Base-by-base conservation (phyloP, 2,113 vertebrate species). In the Trogon surrucura region DNA sequence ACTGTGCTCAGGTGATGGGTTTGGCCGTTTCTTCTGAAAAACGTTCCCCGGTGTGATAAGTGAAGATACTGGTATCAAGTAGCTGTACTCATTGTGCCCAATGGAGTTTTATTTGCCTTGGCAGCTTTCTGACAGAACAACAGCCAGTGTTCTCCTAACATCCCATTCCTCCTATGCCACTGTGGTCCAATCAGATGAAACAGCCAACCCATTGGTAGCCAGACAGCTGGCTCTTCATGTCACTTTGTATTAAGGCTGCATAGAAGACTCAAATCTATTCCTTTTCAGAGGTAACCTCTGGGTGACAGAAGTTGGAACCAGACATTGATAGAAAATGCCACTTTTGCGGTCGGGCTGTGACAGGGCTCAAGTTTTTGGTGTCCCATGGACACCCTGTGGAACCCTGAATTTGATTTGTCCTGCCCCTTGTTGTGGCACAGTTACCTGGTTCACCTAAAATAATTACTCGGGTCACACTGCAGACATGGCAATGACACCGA, bases 21-120 rank as follows among this genome's bases (percentile, higher is more conserved):
- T 73, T 60, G 54, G 17, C 51, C 69, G 20, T 84, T 66, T 83
- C 9, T 34, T 78, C 61, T 80, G 80, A 65, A 78, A 80, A 70
- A 16, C 3, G 1, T 72, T 18, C 12, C 4, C 21, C 38, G 3
- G 11, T 13, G 1, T 36, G 34, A 51, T 13, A 22, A n/a, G 13
- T 60, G n/a, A 88, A 82, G 36, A 32, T 82, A 29, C 0, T 41
- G 14, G n/a, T 60, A 34, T 62, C 38, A 23, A 34, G 26, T 57
- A 51, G 36, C 50, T 41, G 4, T 44, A 61, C 11, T 47, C 32
- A 38, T 84, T 67, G 15, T 54, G 16, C 22, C 41, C 50, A 29
- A 70, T 74, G 50, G 41, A 45, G 16, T 89, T 85, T 66, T 47
- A 38, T 47, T 18, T 30, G 25, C 29, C 25, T 65, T 81, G 64